Evolutionary conservation across 2,888 invertebrate species (phyloP).

Genomic region (Sesamia inferens): DNA sequence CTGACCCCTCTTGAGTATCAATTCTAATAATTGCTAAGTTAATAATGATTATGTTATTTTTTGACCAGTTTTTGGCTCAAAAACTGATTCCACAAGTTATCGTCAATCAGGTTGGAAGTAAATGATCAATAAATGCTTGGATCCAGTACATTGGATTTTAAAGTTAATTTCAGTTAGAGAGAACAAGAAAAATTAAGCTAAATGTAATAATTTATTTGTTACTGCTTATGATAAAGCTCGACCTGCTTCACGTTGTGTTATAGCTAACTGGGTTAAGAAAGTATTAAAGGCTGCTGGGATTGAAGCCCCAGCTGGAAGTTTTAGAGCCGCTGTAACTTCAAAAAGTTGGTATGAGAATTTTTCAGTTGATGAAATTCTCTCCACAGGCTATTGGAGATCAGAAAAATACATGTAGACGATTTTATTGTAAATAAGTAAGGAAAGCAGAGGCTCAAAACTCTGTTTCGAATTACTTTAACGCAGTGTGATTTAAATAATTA

Average conservation of each 20-base stretch:
- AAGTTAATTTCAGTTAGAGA: not conserved
- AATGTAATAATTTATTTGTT: no score
- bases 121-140: no score
- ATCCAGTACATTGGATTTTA: constrained; percentile 6
- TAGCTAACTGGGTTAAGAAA: not conserved
- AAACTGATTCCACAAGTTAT: not conserved
- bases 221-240: constrained; percentile 3
- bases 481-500: not conserved
- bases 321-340: not conserved
- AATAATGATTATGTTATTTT: constrained; percentile 3
- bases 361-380: not conserved
- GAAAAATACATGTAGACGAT: not conserved
- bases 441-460: not conserved
- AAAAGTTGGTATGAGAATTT: no score
- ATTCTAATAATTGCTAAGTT: constrained; percentile 3
- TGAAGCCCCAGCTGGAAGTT: not conserved
- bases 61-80: no score
- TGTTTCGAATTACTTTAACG: not conserved
- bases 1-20: not conserved
- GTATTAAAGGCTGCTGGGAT: not conserved
- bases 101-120: no score
- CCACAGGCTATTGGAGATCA: constrained; percentile 3
- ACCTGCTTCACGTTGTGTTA: not conserved
- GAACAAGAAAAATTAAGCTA: not conserved
- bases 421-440: not conserved